Base-by-base conservation (phyloP, 1,140 invertebrate genomes). In the Goniozus legneri region DNA sequence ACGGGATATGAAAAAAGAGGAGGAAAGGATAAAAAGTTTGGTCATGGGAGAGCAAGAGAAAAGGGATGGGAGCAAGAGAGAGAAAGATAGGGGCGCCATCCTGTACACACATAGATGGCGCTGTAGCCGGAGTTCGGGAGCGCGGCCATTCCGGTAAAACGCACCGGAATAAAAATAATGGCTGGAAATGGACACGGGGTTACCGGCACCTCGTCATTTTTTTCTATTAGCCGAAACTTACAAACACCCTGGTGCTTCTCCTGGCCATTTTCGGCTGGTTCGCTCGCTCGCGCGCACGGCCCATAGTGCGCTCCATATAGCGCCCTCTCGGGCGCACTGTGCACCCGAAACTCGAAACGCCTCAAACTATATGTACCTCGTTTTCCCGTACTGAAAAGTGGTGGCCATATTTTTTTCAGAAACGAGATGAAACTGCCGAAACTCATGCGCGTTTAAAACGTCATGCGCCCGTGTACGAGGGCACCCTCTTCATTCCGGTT, bases 121-220 rank as follows among this genome's bases (percentile, higher is more conserved):
- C 43, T 41, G 36, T 44, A 44, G 38, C 31, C 52, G 51, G 48
- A 42, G 50, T 50, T 55, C 52, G 47, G 52, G 58, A 59, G 58
- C 40, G 47, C 52, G 56, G 54, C 60, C 54, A 62, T 60, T 51
- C 58, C 57, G 56, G 61, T 64, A 68, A 67, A 69, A 64, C 59
- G 64, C 61, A 67, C 61, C 58, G 65, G 63, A 69, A 69, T 69
- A 67, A 69, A 69, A 69, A 69, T 67, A 69, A 69, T 69, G 64
- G 64, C 61, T 65, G 52, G 56, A 65, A 69, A 69, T 69, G 64
- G 60, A 62, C 58, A 54, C 56, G 53, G 53, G 59, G 50, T 45
- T 37, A 47, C 55, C 47, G 48, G 52, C 55, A 53, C 58, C 52
- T 58, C 43, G 52, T 64, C 63, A 67, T 65, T 67, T 67, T 67